phyloP scores from a whole-genome alignment of 2,113 vertebrate genomes.

The Australoheros scitulus region DNA sequence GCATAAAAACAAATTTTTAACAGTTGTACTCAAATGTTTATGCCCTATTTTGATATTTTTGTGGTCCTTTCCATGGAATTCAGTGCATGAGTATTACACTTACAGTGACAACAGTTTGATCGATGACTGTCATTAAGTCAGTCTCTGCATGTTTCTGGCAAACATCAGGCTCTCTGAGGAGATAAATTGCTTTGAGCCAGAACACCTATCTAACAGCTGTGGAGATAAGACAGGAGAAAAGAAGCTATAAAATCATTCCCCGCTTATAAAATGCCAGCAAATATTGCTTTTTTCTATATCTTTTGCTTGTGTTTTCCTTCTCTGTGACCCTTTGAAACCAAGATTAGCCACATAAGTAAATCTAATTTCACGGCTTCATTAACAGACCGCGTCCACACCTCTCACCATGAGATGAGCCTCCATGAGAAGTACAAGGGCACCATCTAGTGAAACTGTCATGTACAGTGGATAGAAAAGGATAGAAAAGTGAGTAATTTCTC shows the following conservation, averaged over 20 bases:
- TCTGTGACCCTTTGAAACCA: background rate
- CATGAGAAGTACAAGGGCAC: constrained; percentile 32
- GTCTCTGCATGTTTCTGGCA: background rate
- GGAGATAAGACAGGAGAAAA: background rate
- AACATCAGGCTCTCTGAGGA: background rate
- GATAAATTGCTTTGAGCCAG: background rate
- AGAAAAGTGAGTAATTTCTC: background rate
- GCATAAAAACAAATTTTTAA: background rate
- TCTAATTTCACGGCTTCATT: constrained; percentile 1
- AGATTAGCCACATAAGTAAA: background rate
- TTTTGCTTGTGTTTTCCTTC: background rate
- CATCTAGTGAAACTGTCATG: constrained; percentile 54
- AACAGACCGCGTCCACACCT: background rate
- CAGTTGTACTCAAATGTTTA: background rate
- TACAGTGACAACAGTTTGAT: background rate
- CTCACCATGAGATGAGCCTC: background rate
- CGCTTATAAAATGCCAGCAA: background rate
- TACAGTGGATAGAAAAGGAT: background rate
- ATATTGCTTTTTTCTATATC: background rate
- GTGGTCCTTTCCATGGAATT: background rate
- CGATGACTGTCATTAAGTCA: background rate
- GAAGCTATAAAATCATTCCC: background rate
- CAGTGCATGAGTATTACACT: background rate
- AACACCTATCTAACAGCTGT: no score
- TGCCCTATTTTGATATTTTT: background rate